Conservation (phyloP, 2,797 vertebrate species). For the Hippocampus kuda region DNA sequence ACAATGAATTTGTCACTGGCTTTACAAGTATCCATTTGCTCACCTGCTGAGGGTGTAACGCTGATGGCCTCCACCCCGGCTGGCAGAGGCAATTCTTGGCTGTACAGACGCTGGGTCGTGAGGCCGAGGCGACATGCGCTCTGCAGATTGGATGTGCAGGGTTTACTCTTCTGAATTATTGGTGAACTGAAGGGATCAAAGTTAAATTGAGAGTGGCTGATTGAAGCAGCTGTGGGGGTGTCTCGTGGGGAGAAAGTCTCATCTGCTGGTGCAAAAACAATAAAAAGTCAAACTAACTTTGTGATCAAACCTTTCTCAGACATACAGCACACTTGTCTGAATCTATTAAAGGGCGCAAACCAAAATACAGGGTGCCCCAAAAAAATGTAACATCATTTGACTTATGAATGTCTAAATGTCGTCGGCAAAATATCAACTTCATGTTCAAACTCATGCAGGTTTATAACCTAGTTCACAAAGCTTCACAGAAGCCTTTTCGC, state of each 20-base stretch:
- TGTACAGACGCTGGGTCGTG: constrained; percentile 78
- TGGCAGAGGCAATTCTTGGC: constrained; percentile 81
- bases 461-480: too few species aligned
- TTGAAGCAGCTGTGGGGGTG: constrained; percentile 20
- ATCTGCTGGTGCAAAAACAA: constrained; percentile 51
- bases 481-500: too few species aligned
- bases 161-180: constrained; percentile 67
- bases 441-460: too few species aligned
- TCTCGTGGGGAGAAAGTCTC: constrained; percentile 55
- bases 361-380: neutral
- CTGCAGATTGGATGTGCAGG: constrained; percentile 84
- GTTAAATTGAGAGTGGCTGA: constrained; percentile 43
- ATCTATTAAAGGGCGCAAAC: neutral
- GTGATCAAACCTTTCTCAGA: constrained; percentile 1
- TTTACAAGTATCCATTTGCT: neutral
- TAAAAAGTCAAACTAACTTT: constrained; percentile 1
- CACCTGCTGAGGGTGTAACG: constrained; percentile 92
- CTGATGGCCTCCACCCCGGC: constrained; percentile 83
- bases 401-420: neutral
- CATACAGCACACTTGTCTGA: neutral
- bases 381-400: neutral
- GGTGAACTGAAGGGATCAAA: constrained; percentile 57
- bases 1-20: neutral
- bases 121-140: constrained; percentile 85
- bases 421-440: too few species aligned